Percentiles rank a stretch among this genome's conserved stretches.
These are phyloP conservation scores for Nycteola revayana DNA, from an alignment of 2,888 invertebrate genomes.

Conservation along the genomic window DNA sequence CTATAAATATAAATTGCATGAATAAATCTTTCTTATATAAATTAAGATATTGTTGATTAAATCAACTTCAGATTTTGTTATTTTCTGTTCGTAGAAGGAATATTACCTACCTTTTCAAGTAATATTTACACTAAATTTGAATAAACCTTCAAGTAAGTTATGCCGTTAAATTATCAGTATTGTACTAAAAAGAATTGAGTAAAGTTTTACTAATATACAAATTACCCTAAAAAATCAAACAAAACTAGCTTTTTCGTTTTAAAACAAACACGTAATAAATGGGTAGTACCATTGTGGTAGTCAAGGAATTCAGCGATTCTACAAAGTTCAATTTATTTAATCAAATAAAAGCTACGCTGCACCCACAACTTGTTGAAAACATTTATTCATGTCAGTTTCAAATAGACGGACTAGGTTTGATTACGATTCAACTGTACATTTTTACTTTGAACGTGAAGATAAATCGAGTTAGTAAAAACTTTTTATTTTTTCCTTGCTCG, in stretches of 20 bases:
- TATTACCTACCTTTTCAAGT: no score
- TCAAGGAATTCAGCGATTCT: no score
- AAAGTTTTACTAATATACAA: background rate
- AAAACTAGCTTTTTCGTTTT: slow-evolving; percentile 2
- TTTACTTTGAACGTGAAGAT: slow-evolving; percentile 46
- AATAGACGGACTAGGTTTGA: slow-evolving; percentile 39
- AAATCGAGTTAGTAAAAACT: slow-evolving; percentile 53
- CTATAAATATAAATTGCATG: no score
- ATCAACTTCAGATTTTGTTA: no score
- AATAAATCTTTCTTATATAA: no score
- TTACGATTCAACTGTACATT: slow-evolving; percentile 31
- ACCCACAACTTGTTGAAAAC: slow-evolving; percentile 2
- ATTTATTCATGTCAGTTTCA: slow-evolving; percentile 18
- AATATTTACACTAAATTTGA: no score
- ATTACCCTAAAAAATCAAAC: background rate
- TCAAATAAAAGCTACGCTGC: slow-evolving; percentile 10
- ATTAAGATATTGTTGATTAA: no score
- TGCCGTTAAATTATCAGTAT: no score
- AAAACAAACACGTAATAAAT: slow-evolving; percentile 17
- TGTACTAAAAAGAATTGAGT: background rate
- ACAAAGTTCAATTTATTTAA: background rate
- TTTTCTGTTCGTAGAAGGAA: no score
- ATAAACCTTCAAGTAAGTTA: no score
- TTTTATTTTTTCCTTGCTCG: slow-evolving; percentile 43
- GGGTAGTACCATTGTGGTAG: no score